phyloP scores from a whole-genome alignment of 2,113 vertebrate species.

The Sisor rabdophorus region DNA sequence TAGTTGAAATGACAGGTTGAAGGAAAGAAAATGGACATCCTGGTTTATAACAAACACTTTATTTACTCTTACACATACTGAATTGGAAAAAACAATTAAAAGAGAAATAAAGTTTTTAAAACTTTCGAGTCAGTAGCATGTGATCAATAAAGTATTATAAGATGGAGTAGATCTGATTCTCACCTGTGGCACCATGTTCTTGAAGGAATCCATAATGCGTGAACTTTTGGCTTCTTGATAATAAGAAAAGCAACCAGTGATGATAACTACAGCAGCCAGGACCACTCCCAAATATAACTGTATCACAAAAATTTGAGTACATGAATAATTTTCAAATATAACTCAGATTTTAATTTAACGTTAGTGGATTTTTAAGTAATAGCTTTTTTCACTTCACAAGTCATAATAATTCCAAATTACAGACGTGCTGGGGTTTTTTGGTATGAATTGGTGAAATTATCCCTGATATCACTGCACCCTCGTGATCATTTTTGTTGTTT shows the following conservation, averaged over 20 bases:
- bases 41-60: no score
- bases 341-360: background rate
- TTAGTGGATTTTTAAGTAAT: background rate
- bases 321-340: background rate
- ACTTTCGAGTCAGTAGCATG: no score
- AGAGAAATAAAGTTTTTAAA: no score
- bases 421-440: no score
- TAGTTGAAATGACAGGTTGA: background rate
- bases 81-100: no score
- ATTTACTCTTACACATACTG: no score
- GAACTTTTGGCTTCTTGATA: constrained; percentile 91
- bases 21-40: background rate
- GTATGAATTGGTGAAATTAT: no score
- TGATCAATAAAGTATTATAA: no score
- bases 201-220: constrained; percentile 91
- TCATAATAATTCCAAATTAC: no score
- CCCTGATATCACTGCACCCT: no score
- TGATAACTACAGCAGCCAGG: constrained; percentile 79
- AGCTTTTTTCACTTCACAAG: background rate
- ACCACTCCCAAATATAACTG: constrained; percentile 85
- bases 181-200: constrained; percentile 92
- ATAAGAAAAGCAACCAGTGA: constrained; percentile 86
- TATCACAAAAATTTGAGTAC: background rate
- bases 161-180: constrained; percentile 7
- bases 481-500: no score